These are phyloP conservation scores for Origma solitaria DNA, from an alignment of 2,113 vertebrate species.

Conservation along the genomic window DNA sequence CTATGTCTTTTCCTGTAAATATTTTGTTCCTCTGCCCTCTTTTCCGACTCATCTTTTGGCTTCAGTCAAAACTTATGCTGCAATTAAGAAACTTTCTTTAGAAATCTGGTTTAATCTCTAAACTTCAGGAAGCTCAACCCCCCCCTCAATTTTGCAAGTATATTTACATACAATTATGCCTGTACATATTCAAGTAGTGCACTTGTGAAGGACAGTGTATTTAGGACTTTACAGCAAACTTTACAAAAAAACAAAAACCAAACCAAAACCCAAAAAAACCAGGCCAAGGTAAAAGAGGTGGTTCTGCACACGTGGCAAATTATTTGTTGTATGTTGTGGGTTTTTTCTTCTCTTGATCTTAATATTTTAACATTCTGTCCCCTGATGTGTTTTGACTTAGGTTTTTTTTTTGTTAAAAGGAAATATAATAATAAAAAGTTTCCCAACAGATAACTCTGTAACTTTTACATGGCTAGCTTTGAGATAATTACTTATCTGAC, in stretches of 20 bases:
- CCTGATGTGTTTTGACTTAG: background rate
- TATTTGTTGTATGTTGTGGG: background rate
- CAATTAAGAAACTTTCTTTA: background rate
- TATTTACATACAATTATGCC: background rate
- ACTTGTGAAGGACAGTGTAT: background rate
- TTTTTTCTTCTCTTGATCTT: background rate
- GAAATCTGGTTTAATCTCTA: background rate
- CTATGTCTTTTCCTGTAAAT: background rate
- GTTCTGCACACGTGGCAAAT: fast-evolving
- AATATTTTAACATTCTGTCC: background rate
- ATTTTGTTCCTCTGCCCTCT: background rate
- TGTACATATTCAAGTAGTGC: fast-evolving
- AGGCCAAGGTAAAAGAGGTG: background rate
- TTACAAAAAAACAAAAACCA: background rate
- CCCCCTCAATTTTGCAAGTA: background rate
- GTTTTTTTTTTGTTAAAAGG: background rate
- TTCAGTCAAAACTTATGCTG: background rate
- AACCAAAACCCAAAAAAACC: background rate
- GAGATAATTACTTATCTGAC: background rate
- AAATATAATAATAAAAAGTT: background rate
- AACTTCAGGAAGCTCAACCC: background rate
- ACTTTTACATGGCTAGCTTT: background rate
- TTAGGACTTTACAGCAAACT: background rate
- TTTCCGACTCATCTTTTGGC: background rate
- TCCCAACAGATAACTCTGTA: background rate